Base-by-base conservation (phyloP, 2,113 vertebrate species). In the Cranoglanis bouderius region DNA sequence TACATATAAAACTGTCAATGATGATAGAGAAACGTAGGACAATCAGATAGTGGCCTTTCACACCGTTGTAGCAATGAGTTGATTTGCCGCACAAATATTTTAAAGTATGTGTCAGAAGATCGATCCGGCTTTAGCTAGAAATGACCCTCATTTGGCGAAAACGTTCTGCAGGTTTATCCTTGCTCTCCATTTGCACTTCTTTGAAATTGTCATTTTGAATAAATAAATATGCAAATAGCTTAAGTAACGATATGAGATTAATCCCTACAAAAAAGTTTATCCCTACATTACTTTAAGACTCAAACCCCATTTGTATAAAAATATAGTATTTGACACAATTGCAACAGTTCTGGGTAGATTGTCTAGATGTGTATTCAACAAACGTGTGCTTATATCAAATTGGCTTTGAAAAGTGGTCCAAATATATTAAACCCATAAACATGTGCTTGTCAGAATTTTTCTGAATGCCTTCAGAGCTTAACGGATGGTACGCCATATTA, bases 161-260 rank as follows among this genome's bases (percentile, higher is more conserved):
- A 57, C n/a, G 75, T 67, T 65, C 35, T 29, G 70, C 81, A 87
- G 85, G 80, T 84, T 43, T 89, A 88, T 87, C 78, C n/a, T 55
- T n/a, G 49, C 75, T 84, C 74, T 85, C 35, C 6, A 38, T 89
- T 93, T 92, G 92, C 93, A 93, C 92, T 93, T 91, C 86, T 88
- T 89, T 85, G 35, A 85, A 74, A 81, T 90, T 75, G 51, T 70
- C 78, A 65, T 49, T n/a, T 49, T 81, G 57, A 70, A 19, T 26
- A 13, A 85, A 85, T 51, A 85, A 84, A 84, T 85, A 85, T 85
- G 84, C 84, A 75, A 75, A 55, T 85, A 85, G 72, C 65, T 14
- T 72, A 53, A 72, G 63, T 70, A 67, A 32, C 87, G 51, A 91
- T 18, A 74, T 85, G 80, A 19, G 38, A 72, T 59, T 8, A 43